Conservation (phyloP, 2,888 invertebrate species). For the Amphipoea oculea region DNA sequence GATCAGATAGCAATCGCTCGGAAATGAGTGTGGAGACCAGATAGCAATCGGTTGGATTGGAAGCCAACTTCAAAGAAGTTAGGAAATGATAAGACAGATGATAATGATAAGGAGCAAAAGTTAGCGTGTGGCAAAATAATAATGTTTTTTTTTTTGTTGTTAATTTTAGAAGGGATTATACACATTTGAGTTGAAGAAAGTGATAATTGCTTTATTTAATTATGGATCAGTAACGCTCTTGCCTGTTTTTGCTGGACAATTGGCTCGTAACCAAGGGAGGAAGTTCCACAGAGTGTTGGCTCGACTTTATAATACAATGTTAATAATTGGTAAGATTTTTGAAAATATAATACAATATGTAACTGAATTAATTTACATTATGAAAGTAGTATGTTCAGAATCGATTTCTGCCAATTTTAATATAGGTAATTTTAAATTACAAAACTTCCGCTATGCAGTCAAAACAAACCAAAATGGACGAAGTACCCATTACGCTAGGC, state of each 20-base stretch:
- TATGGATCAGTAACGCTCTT: background rate
- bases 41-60: background rate
- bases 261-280: constrained; percentile 21
- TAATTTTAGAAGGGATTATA: constrained; percentile 3
- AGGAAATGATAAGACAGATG: background rate
- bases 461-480: no score
- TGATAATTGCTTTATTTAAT: constrained; percentile 4
- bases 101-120: background rate
- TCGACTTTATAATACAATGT: constrained; percentile 33
- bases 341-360: no score
- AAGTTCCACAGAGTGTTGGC: constrained; percentile 22
- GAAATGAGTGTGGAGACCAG: background rate
- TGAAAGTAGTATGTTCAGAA: no score
- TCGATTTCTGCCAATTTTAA: no score
- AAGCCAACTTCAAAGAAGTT: background rate
- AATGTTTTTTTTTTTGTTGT: background rate
- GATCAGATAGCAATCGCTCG: background rate
- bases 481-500: no score
- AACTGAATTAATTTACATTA: no score
- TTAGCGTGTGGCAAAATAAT: background rate
- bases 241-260: constrained; percentile 36
- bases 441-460: no score
- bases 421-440: no score
- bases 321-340: constrained; percentile 23
- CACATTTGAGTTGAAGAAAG: background rate